Percentiles rank a stretch among this genome's conserved stretches.
Evolutionary conservation across 2,888 invertebrate genomes (phyloP).

Genomic region (Drosophila sordidula): DNA sequence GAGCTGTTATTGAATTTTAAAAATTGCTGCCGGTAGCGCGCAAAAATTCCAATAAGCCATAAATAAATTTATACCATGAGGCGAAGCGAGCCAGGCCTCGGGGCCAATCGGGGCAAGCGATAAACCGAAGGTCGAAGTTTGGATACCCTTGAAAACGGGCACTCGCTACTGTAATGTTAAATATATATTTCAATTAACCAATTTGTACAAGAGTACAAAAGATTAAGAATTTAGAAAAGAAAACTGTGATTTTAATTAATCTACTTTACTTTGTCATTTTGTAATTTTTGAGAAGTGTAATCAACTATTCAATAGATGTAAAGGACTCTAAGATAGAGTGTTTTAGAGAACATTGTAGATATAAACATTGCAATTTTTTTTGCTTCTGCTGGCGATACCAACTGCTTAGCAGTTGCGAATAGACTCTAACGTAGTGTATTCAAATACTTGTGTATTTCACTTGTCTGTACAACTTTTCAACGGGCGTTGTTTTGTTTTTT

Average conservation of each 20-base stretch:
- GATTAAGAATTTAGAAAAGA: no score
- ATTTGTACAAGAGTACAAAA: not conserved
- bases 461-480: slow-evolving; percentile 69
- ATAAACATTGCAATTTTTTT: not conserved
- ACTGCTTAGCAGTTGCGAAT: not conserved
- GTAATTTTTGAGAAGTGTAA: not conserved
- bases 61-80: slow-evolving; percentile 80
- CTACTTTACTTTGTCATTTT: no score
- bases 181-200: not conserved
- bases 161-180: slow-evolving; percentile 8
- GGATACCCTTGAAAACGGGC: slow-evolving; percentile 34
- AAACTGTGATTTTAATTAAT: not conserved
- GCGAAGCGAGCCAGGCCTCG: slow-evolving; percentile 78
- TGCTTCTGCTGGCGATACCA: not conserved
- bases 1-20: slow-evolving; percentile 74
- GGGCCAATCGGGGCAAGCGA: slow-evolving; percentile 53
- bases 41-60: slow-evolving; percentile 81
- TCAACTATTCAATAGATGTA: not conserved
- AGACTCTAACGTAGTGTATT: slow-evolving; percentile 9
- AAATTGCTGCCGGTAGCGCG: slow-evolving; percentile 79
- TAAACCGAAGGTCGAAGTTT: slow-evolving; percentile 46
- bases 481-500: slow-evolving; percentile 52
- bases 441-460: slow-evolving; percentile 64
- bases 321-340: not conserved
- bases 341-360: not conserved